Evolutionary conservation across 2,113 vertebrate genomes (phyloP).

Genomic region (Cyanoliseus patagonus): DNA sequence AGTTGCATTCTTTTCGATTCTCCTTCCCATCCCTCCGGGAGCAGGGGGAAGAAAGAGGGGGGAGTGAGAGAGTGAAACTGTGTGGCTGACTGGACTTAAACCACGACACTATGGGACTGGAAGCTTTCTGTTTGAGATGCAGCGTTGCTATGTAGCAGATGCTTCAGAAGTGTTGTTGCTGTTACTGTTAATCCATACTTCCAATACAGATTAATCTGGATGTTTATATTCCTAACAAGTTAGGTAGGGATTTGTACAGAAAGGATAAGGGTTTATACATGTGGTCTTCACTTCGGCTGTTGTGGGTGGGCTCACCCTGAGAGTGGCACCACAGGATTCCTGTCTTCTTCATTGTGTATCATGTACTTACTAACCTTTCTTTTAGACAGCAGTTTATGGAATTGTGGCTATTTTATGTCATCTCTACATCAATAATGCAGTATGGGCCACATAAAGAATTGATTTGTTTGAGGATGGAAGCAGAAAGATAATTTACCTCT

Average conservation of each 20-base stretch:
- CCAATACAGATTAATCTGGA: not conserved
- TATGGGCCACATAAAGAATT: slow-evolving; percentile 27
- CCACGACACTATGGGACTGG: too few relatives aligned
- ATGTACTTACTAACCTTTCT: not conserved
- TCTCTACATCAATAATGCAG: slow-evolving; percentile 67
- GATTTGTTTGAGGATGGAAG: slow-evolving; percentile 39
- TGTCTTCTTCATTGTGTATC: not conserved
- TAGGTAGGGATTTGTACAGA: not conserved
- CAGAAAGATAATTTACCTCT: not conserved
- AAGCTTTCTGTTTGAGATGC: not conserved
- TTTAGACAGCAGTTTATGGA: slow-evolving; percentile 64
- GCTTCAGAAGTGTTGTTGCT: not conserved
- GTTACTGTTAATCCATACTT: not conserved
- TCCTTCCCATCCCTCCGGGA: too few relatives aligned
- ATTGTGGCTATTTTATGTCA: slow-evolving; percentile 59
- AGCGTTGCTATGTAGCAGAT: not conserved
- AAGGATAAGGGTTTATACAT: not conserved
- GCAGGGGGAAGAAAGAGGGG: too few relatives aligned
- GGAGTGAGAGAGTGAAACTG: too few relatives aligned
- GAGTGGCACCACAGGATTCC: not conserved
- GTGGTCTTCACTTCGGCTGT: not conserved
- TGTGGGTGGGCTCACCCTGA: not conserved
- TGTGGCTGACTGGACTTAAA: too few relatives aligned
- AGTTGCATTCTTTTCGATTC: too few relatives aligned
- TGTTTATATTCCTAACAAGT: not conserved